phyloP scores from a whole-genome alignment of 1,140 invertebrate genomes.

The Batillaria attramentaria region DNA sequence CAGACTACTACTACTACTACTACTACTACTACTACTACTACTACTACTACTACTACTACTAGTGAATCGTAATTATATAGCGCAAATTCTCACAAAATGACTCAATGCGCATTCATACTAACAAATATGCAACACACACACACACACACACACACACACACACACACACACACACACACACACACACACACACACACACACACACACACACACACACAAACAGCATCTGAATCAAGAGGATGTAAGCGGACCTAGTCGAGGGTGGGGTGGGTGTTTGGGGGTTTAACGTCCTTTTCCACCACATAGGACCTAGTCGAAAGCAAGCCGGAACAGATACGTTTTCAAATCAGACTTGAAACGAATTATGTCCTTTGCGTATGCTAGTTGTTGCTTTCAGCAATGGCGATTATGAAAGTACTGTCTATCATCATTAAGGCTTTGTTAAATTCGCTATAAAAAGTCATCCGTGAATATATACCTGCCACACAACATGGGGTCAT shows the following conservation, averaged over 20 bases:
- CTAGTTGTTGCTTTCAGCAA: no score
- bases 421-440: no score
- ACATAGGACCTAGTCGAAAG: neutral
- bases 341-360: no score
- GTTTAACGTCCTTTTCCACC: neutral
- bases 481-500: neutral
- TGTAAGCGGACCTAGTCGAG: no score
- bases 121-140: neutral
- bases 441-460: no score
- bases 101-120: neutral
- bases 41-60: neutral
- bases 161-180: neutral
- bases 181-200: conserved; percentile 9
- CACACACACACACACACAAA: conserved; percentile 14
- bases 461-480: neutral
- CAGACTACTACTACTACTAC: neutral
- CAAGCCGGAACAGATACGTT: neutral
- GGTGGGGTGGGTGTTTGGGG: no score
- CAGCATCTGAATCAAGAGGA: neutral
- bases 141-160: neutral
- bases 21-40: neutral
- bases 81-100: neutral
- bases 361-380: no score
- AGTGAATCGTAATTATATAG: neutral
- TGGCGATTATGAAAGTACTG: conserved; percentile 1